These are phyloP conservation scores for Bambusicola thoracicus DNA, from an alignment of 2,113 vertebrate species.

Conservation along the genomic window DNA sequence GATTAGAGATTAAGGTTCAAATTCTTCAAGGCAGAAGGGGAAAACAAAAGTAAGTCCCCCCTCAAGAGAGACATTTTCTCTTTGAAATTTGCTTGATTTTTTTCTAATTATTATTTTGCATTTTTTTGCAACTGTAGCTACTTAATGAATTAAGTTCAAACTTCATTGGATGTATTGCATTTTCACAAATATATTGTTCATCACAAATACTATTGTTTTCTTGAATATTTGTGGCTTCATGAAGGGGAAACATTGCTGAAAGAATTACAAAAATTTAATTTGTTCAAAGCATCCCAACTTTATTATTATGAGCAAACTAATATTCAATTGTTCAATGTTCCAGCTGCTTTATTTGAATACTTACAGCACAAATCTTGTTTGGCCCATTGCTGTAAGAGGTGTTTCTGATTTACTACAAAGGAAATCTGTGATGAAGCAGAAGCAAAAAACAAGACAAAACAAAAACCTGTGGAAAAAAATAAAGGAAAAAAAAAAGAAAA, in stretches of 20 bases:
- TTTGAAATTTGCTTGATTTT: neutral
- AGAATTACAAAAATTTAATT: too few relatives aligned
- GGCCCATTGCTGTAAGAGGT: neutral
- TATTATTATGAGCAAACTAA: neutral
- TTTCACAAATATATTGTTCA: neutral
- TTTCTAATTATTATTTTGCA: neutral
- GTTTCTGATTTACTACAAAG: neutral
- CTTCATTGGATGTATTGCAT: neutral
- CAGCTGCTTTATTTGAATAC: neutral
- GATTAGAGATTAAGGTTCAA: neutral
- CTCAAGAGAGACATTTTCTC: neutral
- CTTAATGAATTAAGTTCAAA: neutral
- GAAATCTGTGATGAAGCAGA: neutral
- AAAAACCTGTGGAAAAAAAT: neutral
- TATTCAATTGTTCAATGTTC: neutral
- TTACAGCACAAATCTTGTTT: neutral
- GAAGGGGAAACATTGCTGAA: neutral
- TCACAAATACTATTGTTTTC: rapidly evolving
- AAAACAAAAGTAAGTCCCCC: neutral
- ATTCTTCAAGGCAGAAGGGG: neutral
- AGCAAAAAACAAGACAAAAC: neutral
- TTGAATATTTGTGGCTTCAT: neutral
- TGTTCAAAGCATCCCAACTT: neutral
- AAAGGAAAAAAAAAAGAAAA: neutral
- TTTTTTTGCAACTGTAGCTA: neutral